Conservation (phyloP, 1,140 invertebrate species). For the Papilio aristodemus region DNA sequence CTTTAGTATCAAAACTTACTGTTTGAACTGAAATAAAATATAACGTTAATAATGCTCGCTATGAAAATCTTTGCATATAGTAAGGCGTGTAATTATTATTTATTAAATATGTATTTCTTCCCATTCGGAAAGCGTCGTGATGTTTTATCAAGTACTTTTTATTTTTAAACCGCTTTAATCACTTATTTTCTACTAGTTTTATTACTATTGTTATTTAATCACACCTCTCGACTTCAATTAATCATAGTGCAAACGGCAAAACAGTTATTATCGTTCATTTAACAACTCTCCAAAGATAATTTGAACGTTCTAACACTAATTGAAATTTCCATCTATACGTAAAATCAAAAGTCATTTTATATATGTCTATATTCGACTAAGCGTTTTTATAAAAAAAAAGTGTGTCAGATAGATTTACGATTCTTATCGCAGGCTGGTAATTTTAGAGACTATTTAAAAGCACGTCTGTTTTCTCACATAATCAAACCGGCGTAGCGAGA, state of each 20-base stretch:
- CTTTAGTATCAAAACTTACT: conserved; percentile 10
- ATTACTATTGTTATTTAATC: background rate
- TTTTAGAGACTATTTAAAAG: conserved; percentile 57
- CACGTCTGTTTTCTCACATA: conserved; percentile 54
- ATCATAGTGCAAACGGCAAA: background rate
- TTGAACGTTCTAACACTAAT: background rate
- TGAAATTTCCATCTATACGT: background rate
- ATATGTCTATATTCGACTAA: conserved; percentile 29
- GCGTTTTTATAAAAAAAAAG: conserved; percentile 44
- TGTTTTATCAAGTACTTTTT: background rate
- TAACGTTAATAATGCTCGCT: background rate
- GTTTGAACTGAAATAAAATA: background rate
- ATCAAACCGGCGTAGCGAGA: conserved; percentile 47
- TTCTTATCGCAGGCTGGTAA: conserved; percentile 54
- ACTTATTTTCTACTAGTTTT: background rate
- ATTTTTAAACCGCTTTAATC: background rate
- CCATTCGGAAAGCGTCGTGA: background rate
- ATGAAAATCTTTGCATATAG: background rate
- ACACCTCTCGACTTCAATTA: background rate
- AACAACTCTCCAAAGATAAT: background rate
- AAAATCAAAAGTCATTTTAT: background rate
- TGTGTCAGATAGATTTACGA: conserved; percentile 60
- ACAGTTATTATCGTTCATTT: background rate
- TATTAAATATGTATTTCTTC: conserved; percentile 8
- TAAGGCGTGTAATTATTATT: background rate